Percentiles rank a stretch among this genome's conserved stretches.
phyloP scores from a whole-genome alignment of 2,113 vertebrate species.

The Rhizomys pruinosus region DNA sequence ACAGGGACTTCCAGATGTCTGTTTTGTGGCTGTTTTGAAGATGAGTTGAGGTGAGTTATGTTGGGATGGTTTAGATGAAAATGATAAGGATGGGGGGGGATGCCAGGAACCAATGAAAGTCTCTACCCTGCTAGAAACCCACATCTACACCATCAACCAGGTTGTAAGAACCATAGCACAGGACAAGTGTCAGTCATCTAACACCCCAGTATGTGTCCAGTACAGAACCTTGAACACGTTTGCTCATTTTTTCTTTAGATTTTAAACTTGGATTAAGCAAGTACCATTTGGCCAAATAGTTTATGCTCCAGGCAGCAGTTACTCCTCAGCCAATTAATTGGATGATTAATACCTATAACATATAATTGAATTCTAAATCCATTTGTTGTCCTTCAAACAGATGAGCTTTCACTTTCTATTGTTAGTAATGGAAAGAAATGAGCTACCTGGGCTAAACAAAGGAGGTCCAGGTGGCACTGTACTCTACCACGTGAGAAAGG shows the following conservation, averaged over 20 bases:
- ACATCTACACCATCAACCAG: rapidly evolving
- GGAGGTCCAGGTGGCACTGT: rapidly evolving
- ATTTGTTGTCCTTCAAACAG: neutral
- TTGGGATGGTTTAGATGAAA: neutral
- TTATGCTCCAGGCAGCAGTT: constrained; percentile 3
- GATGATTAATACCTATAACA: constrained; percentile 29
- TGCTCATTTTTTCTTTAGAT: neutral
- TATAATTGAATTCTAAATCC: neutral
- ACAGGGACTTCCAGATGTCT: neutral
- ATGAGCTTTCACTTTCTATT: neutral
- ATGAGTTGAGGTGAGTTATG: neutral
- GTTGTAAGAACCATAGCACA: rapidly evolving
- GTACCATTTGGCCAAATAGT: neutral
- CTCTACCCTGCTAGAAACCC: neutral
- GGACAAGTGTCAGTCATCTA: neutral
- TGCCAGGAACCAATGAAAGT: too few species aligned
- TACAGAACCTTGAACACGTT: neutral
- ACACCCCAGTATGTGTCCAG: neutral
- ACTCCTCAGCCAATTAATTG: constrained; percentile 38
- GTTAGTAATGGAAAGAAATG: neutral
- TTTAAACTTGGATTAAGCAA: constrained; percentile 28
- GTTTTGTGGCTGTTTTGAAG: neutral
- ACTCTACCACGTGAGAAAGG: neutral
- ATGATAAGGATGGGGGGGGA: too few species aligned
- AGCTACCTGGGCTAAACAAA: neutral